Evolutionary conservation across 2,113 vertebrate genomes (phyloP).

Genomic region (Myiozetetes cayanensis): DNA sequence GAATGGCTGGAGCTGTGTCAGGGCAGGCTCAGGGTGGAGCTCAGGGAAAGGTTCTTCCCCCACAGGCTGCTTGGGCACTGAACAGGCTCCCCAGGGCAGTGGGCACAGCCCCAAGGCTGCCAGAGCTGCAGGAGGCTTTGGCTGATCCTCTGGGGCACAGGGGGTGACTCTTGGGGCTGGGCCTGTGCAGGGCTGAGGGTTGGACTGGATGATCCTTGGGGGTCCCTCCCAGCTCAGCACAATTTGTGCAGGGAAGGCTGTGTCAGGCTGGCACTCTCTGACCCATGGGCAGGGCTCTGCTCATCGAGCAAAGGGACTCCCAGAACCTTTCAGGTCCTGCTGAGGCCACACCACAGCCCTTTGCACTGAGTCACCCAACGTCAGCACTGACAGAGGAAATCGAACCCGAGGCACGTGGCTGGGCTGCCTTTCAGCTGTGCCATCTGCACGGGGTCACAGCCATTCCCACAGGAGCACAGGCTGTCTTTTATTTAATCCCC

Average conservation of each 20-base stretch:
- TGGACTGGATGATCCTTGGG: not conserved
- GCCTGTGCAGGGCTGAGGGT: not conserved
- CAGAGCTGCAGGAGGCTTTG: not conserved
- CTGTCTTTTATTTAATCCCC: not conserved
- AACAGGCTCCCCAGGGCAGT: not conserved
- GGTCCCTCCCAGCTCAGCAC: not conserved
- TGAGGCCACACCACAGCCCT: rapidly evolving
- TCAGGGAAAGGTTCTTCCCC: not conserved
- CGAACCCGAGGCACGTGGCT: not conserved
- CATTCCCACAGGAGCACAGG: not conserved
- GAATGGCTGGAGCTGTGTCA: not conserved
- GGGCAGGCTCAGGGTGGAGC: not conserved
- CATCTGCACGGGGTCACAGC: not conserved
- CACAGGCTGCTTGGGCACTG: not conserved
- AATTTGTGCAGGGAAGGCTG: not conserved
- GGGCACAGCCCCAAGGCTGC: not conserved
- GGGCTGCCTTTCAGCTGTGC: not conserved
- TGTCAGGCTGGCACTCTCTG: not conserved
- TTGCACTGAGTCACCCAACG: rapidly evolving
- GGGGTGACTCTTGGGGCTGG: too few species aligned
- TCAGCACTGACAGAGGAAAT: not conserved
- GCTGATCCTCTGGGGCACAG: too few species aligned
- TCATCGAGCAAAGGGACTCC: not conserved
- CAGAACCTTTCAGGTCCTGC: not conserved
- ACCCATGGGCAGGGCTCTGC: not conserved